These are phyloP conservation scores for Ladona fulva DNA, from an alignment of 1,140 invertebrate genomes.

Conservation along the genomic window DNA sequence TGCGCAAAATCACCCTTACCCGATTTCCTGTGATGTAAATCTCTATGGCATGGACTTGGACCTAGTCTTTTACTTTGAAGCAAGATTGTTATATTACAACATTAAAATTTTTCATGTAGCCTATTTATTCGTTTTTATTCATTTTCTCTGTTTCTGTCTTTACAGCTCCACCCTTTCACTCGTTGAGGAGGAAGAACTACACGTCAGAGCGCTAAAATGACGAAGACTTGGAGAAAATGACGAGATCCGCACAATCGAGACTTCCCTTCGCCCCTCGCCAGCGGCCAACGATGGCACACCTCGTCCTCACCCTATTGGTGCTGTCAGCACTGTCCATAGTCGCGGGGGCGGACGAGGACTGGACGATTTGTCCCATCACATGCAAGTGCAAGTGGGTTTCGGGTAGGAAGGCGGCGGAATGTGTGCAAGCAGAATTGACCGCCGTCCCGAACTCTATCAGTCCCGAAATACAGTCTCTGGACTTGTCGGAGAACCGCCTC, in stretches of 20 bases:
- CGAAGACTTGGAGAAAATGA: not conserved
- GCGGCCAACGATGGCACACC: not conserved
- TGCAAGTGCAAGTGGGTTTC: slow-evolving; percentile 72
- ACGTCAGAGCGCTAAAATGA: not conserved
- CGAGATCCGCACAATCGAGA: not conserved
- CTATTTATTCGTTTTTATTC: too few species aligned
- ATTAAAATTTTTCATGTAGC: too few species aligned
- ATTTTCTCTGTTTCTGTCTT: too few species aligned
- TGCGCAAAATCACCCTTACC: too few species aligned
- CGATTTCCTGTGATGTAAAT: too few species aligned
- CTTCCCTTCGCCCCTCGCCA: not conserved
- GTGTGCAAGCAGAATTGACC: slow-evolving; percentile 50
- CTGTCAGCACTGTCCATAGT: slow-evolving; percentile 8
- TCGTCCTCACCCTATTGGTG: not conserved
- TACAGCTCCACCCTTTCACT: too few species aligned
- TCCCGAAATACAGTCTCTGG: slow-evolving; percentile 54
- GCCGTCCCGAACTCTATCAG: slow-evolving; percentile 60
- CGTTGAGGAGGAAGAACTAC: too few species aligned
- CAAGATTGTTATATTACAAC: too few species aligned
- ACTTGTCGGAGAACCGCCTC: slow-evolving; percentile 63
- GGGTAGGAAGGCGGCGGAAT: slow-evolving; percentile 74
- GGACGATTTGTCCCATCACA: slow-evolving; percentile 43
- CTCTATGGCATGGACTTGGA: too few species aligned
- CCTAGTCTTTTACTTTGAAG: too few species aligned
- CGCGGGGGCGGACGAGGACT: slow-evolving; percentile 38